phyloP scores from a whole-genome alignment of 2,888 invertebrate species.

The Drosophila borealis region DNA sequence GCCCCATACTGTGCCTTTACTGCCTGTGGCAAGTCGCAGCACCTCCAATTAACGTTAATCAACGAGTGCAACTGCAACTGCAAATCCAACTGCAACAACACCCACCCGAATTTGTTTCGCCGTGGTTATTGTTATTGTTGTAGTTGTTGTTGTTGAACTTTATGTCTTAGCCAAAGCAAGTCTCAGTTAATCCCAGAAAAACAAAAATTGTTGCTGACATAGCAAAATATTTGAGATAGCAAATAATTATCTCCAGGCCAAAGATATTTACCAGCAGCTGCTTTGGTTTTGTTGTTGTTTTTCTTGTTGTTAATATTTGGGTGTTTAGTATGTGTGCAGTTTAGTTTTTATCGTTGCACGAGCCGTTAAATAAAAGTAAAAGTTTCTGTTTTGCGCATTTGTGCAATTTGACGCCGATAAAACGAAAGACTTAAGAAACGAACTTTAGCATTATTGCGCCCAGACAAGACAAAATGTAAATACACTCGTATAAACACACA shows the following conservation, averaged over 20 bases:
- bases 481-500: not conserved
- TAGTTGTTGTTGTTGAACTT: slow-evolving; percentile 23
- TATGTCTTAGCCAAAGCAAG: slow-evolving; percentile 11
- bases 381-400: slow-evolving; percentile 45
- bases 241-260: slow-evolving; percentile 62
- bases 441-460: slow-evolving; percentile 62
- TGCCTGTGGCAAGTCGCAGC: slow-evolving; percentile 14
- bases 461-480: slow-evolving; percentile 17
- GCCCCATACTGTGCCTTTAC: slow-evolving; percentile 7
- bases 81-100: slow-evolving; percentile 2
- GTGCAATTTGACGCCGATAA: slow-evolving; percentile 59
- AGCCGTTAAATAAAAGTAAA: slow-evolving; percentile 55
- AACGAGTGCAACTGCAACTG: slow-evolving; percentile 22
- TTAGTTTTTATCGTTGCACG: slow-evolving; percentile 32
- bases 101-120: slow-evolving; percentile 1
- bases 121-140: too few species aligned
- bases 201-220: slow-evolving; percentile 16
- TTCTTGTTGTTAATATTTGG: slow-evolving; percentile 24
- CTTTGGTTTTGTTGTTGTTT: slow-evolving; percentile 2
- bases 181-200: slow-evolving; percentile 10
- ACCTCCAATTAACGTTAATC: slow-evolving; percentile 38
- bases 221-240: slow-evolving; percentile 59
- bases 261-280: slow-evolving; percentile 25
- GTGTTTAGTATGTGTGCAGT: slow-evolving; percentile 9
- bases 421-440: slow-evolving; percentile 76